Conservation (phyloP, 2,113 vertebrate species). For the Pantherophis guttatus region DNA sequence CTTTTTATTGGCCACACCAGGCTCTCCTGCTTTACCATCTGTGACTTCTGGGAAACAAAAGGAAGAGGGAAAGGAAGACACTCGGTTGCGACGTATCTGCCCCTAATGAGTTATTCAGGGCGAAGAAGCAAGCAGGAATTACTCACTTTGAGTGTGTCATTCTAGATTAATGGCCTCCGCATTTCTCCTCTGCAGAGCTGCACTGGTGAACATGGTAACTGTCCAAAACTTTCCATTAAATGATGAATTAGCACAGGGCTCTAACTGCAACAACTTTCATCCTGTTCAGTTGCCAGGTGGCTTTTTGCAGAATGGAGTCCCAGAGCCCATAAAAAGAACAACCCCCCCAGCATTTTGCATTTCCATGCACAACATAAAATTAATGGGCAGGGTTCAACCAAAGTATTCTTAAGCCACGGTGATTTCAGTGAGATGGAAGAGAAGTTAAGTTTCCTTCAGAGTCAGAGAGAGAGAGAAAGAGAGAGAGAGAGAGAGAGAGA, state of each 20-base stretch:
- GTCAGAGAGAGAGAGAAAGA: no score
- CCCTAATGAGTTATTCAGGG: conserved; percentile 12
- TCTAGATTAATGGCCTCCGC: background rate
- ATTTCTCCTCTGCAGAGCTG: background rate
- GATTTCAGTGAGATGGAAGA: background rate
- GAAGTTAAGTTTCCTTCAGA: background rate
- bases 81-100: background rate
- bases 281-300: background rate
- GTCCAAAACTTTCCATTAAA: conserved; percentile 7
- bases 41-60: background rate
- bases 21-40: conserved; percentile 4
- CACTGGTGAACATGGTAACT: background rate
- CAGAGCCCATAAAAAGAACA: background rate
- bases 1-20: background rate
- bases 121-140: background rate
- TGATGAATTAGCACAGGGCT: background rate
- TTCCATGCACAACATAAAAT: background rate
- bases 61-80: background rate
- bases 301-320: background rate
- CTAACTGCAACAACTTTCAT: background rate
- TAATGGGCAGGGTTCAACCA: background rate
- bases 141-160: conserved; percentile 13
- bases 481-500: no score
- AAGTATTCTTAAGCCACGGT: background rate
- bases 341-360: background rate